A percentile compares a stretch with the other conserved stretches of the same genome.
Evolutionary conservation across 2,797 vertebrate species (phyloP).

Genomic region (Poeciliopsis paucimaculata): DNA sequence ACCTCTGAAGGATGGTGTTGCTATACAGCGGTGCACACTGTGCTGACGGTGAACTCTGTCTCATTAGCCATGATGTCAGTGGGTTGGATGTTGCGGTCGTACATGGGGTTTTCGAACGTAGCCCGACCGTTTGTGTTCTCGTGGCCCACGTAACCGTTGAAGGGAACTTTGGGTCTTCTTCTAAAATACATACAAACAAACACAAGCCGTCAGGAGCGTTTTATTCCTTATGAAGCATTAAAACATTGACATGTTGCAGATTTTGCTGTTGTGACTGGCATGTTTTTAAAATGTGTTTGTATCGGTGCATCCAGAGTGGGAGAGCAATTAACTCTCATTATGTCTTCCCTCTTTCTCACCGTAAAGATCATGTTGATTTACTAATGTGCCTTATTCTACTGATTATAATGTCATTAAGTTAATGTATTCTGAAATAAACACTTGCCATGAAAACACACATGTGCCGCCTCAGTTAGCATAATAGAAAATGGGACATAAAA

Average conservation of each 20-base stretch:
- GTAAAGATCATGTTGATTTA: constrained; percentile 16
- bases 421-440: constrained; percentile 18
- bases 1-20: constrained; percentile 78
- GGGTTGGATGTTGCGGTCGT: constrained; percentile 96
- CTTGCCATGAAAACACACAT: neutral
- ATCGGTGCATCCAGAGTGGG: neutral
- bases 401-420: constrained; percentile 6
- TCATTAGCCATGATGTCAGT: constrained; percentile 93
- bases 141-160: constrained; percentile 96
- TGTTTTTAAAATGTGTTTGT: neutral
- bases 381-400: neutral
- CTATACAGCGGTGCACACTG: constrained; percentile 99
- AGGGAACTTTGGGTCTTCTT: constrained; percentile 98
- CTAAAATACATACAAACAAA: constrained; percentile 65
- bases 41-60: constrained; percentile 98
- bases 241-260: neutral
- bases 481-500: neutral
- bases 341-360: neutral
- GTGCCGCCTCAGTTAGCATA: neutral
- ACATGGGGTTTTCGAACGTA: constrained; percentile 99
- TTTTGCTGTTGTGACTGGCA: neutral
- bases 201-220: neutral
- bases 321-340: constrained; percentile 10
- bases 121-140: constrained; percentile 96
- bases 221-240: constrained; percentile 3